Percentiles rank a stretch among this genome's conserved stretches.
Conservation (phyloP, 2,113 vertebrate genomes). For the Gymnorhina tibicen region DNA sequence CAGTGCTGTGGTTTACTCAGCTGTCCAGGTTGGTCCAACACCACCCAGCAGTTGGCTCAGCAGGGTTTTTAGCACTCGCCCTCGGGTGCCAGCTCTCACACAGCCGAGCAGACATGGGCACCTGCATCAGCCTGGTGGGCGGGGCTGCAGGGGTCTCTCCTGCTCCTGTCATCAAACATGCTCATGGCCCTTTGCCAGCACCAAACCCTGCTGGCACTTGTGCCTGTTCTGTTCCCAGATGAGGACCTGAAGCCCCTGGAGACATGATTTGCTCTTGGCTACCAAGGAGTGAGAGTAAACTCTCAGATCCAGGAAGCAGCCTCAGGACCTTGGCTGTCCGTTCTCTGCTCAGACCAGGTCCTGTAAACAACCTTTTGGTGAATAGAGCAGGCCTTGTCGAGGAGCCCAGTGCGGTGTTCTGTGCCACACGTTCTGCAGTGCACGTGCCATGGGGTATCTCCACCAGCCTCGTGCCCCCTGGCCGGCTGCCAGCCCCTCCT, state of each 20-base stretch:
- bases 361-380: background rate
- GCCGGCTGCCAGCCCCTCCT: background rate
- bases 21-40: background rate
- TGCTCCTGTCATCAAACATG: background rate
- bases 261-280: rapidly evolving
- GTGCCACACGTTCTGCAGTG: background rate
- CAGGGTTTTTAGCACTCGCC: rapidly evolving
- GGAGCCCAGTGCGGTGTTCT: background rate
- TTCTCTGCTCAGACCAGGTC: background rate
- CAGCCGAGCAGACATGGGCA: rapidly evolving
- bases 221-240: background rate
- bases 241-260: background rate
- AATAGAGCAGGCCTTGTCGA: background rate
- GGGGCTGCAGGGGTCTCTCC: background rate
- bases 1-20: rapidly evolving
- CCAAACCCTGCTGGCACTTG: background rate
- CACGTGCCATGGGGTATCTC: background rate
- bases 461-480: background rate
- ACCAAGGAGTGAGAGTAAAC: background rate
- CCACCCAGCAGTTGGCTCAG: rapidly evolving
- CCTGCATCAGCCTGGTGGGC: background rate
- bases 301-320: background rate
- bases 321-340: background rate
- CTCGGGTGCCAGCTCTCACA: background rate
- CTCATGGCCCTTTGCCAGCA: rapidly evolving